Evolutionary conservation across 2,113 vertebrate genomes (phyloP).

Genomic region (Glaucidium brasilianum): DNA sequence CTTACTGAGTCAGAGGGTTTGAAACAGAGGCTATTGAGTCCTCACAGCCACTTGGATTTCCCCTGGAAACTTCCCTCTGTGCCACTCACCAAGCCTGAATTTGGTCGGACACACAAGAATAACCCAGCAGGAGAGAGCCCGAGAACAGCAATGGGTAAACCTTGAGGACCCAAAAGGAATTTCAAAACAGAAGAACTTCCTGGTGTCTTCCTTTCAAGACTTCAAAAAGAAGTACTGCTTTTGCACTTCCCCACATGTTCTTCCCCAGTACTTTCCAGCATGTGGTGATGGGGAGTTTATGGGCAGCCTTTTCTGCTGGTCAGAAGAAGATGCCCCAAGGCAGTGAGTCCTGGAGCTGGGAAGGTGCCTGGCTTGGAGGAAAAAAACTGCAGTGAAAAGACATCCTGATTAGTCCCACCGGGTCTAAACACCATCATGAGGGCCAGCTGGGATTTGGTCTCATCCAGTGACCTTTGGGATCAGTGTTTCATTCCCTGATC

Average conservation of each 20-base stretch:
- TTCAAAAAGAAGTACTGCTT: neutral
- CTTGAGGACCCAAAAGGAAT: neutral
- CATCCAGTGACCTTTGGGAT: constrained; percentile 1
- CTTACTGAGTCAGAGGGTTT: neutral
- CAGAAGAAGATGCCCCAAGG: neutral
- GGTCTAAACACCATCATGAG: neutral
- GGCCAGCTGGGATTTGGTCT: neutral
- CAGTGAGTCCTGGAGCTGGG: neutral
- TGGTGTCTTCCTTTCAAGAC: neutral
- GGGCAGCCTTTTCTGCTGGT: neutral
- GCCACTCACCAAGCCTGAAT: neutral
- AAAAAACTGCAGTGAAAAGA: neutral
- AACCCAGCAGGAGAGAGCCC: neutral
- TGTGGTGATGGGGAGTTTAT: neutral
- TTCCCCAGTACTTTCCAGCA: neutral
- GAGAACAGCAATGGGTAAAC: neutral
- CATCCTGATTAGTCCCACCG: neutral
- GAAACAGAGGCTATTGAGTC: neutral
- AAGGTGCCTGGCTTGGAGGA: neutral
- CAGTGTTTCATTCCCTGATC: neutral
- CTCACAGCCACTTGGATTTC: neutral
- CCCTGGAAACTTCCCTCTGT: constrained; percentile 3
- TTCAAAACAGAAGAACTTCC: neutral
- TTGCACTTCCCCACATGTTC: neutral
- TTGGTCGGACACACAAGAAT: neutral